Base-by-base conservation (phyloP, 2,113 vertebrate genomes). In the Steatornis caripensis region DNA sequence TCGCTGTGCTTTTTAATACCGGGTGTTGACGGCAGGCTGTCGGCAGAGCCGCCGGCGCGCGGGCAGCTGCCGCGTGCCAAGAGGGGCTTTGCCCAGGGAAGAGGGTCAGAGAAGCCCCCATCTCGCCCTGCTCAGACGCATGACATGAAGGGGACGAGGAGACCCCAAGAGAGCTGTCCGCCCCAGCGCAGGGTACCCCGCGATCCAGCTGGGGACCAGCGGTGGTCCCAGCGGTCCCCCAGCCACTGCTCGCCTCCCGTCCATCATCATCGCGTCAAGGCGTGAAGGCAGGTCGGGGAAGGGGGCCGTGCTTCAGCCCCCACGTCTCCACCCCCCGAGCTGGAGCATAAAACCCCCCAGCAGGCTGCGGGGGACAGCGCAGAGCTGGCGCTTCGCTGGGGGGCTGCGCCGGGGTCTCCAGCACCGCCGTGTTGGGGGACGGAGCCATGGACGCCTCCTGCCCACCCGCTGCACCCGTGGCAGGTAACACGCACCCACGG, bases 51-150 rank as follows among this genome's bases (percentile, higher is more conserved):
- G n/a, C n/a, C n/a, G n/a, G n/a, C n/a, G n/a, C n/a, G n/a, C n/a
- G n/a, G n/a, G n/a, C n/a, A n/a, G n/a, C n/a, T 48, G 69, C 54
- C 0, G 0, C 0, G 0, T 14, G 49, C 34, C 1, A 2, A 61
- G 82, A 64, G 51, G 30, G 24, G 55, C 55, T 93, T 37, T 43
- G 54, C 49, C 30, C 12, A 2, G 26, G 49, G 71, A 39, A 69
- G 15, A 12, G 11, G 16, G 18, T 41, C 1, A 0, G n/a, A 69
- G 49, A 22, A 48, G 34, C 37, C 82, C 53, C 53, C 39, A 14
- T 32, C 55, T 43, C 9, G 20, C 36, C 58, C 64, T 0, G 0
- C 16, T 12, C 83, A 34, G 18, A 46, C 7, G 3, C 17, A 22
- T 45, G 70, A 78, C 14, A 12, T 2, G 45, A 64, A 39, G 27